phyloP scores from a whole-genome alignment of 2,113 vertebrate genomes.

The Cichladusa arquata region DNA sequence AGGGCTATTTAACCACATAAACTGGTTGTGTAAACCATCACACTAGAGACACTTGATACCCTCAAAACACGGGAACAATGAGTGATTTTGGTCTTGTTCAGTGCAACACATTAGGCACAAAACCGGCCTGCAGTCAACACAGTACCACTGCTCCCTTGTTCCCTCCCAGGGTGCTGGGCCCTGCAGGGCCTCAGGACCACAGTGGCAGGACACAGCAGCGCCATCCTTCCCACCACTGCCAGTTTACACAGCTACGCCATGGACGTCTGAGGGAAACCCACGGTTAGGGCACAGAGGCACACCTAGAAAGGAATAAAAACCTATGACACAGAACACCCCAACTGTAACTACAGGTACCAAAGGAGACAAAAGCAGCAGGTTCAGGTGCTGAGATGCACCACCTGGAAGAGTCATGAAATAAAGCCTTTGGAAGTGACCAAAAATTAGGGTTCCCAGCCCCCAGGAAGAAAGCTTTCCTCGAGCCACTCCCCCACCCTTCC shows the following conservation, averaged over 20 bases:
- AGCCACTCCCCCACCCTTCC: not conserved
- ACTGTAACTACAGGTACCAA: slow-evolving; percentile 52
- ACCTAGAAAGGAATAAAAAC: slow-evolving; percentile 56
- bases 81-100: slow-evolving; percentile 80
- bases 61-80: slow-evolving; percentile 66
- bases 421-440: slow-evolving; percentile 52
- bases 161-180: not conserved
- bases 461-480: slow-evolving; percentile 9
- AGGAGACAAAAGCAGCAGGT: slow-evolving; percentile 67
- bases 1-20: slow-evolving; percentile 85
- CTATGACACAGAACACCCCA: slow-evolving; percentile 62
- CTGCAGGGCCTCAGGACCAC: not conserved
- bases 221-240: not conserved
- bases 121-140: slow-evolving; percentile 51
- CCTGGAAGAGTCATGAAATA: slow-evolving; percentile 50
- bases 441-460: slow-evolving; percentile 6
- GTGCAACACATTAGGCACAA: slow-evolving; percentile 82
- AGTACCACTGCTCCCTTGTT: not conserved
- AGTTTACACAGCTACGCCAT: not conserved
- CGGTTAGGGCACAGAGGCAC: slow-evolving; percentile 50
- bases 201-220: not conserved
- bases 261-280: slow-evolving; percentile 30
- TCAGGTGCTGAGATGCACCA: slow-evolving; percentile 12
- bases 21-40: slow-evolving; percentile 81
- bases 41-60: slow-evolving; percentile 76